Evolutionary conservation across 2,888 invertebrate genomes (phyloP).

Genomic region (Brachycybe producta): DNA sequence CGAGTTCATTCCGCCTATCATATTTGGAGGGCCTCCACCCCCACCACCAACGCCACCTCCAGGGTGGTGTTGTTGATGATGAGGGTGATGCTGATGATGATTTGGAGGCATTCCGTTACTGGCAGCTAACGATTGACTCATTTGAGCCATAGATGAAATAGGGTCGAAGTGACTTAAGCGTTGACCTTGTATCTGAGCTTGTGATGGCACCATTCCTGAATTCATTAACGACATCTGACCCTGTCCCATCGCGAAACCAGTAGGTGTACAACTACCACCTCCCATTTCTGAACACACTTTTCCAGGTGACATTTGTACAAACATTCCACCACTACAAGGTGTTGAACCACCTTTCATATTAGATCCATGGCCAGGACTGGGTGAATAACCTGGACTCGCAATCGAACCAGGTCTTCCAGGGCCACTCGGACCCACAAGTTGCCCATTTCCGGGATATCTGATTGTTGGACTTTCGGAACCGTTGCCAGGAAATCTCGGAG

Average conservation of each 20-base stretch:
- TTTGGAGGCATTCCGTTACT: conserved; percentile 33
- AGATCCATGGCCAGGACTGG: conserved; percentile 12
- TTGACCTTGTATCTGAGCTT: conserved; percentile 22
- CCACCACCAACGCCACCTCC: conserved; percentile 2
- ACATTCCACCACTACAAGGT: conserved; percentile 8
- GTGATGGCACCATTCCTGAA: conserved; percentile 24
- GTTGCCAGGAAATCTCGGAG: conserved; percentile 1
- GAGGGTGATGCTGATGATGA: conserved; percentile 16
- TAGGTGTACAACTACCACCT: conserved; percentile 24
- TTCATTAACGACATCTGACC: conserved; percentile 25
- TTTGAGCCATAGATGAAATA: conserved; percentile 82
- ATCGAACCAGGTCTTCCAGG: conserved; percentile 13
- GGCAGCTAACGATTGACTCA: conserved; percentile 82
- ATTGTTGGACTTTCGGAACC: conserved; percentile 8
- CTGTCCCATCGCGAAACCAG: conserved; percentile 34
- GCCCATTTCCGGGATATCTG: conserved; percentile 11
- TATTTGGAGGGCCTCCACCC: conserved; percentile 18
- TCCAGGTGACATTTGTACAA: conserved; percentile 17
- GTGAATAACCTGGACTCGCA: conserved; percentile 13
- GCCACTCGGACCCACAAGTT: conserved; percentile 5
- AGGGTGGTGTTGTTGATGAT: conserved; percentile 18
- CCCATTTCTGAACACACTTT: conserved; percentile 30
- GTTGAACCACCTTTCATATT: conserved; percentile 25
- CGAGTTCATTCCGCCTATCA: conserved; percentile 23
- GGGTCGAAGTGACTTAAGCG: conserved; percentile 63